Evolutionary conservation across 1,140 invertebrate species (phyloP).

Genomic region (Charaxes varanes): DNA sequence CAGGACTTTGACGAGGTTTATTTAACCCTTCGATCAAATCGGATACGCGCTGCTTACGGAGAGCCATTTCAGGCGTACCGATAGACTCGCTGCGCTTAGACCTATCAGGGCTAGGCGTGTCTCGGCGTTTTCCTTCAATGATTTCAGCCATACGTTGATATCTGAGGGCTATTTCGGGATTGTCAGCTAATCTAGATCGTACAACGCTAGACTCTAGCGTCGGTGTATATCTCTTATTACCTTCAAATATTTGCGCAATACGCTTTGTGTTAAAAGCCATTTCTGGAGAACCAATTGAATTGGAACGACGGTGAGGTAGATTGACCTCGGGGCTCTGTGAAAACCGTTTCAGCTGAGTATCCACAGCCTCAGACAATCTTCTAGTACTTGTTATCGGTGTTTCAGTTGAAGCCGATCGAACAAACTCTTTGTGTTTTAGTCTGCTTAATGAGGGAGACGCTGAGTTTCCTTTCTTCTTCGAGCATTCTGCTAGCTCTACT

Average conservation of each 20-base stretch:
- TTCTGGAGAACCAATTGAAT: conserved; percentile 42
- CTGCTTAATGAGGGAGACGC: conserved; percentile 19
- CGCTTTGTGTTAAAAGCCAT: conserved; percentile 36
- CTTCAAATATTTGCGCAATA: conserved; percentile 49
- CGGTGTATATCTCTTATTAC: conserved; percentile 35
- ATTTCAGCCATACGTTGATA: conserved; percentile 53
- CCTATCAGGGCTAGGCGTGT: conserved; percentile 40
- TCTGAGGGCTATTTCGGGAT: conserved; percentile 41
- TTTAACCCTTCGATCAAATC: conserved; percentile 43
- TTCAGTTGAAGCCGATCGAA: conserved; percentile 33
- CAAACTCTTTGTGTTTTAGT: conserved; percentile 23
- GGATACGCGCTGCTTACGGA: conserved; percentile 38
- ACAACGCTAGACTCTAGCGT: conserved; percentile 34
- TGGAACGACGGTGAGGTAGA: conserved; percentile 30
- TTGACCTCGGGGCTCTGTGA: conserved; percentile 37
- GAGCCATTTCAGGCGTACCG: conserved; percentile 46
- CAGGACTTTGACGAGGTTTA: conserved; percentile 23
- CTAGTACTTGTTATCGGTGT: conserved; percentile 18
- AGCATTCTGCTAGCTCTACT: conserved; percentile 17
- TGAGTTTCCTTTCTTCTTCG: conserved; percentile 24
- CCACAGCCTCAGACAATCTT: conserved; percentile 35
- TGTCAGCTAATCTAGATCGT: conserved; percentile 33
- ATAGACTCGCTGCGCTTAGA: conserved; percentile 37
- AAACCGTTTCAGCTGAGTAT: conserved; percentile 22
- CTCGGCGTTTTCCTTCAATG: conserved; percentile 45